Evolutionary conservation across 2,797 vertebrate genomes (phyloP).

Genomic region (Allochrocebus solatus): DNA sequence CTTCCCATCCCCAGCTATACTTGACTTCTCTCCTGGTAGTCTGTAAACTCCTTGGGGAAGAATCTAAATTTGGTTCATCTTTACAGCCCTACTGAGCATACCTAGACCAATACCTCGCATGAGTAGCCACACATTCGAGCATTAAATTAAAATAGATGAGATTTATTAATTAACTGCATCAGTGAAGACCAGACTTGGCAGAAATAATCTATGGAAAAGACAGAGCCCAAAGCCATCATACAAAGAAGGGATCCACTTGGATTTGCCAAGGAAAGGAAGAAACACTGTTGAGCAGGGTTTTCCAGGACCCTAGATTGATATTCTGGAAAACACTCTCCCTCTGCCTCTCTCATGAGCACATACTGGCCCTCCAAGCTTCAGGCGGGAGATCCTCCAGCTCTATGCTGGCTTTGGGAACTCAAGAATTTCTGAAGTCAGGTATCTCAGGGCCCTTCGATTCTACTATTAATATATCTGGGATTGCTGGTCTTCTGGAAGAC

Average conservation of each 20-base stretch:
- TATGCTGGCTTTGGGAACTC: not conserved
- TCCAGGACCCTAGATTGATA: not conserved
- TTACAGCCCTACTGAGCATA: not conserved
- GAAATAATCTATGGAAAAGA: not conserved
- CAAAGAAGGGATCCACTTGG: not conserved
- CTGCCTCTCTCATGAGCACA: not conserved
- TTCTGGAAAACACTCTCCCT: not conserved
- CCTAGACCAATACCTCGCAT: not conserved
- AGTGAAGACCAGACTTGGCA: not conserved
- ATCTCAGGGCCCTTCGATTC: not conserved
- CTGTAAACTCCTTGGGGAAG: not conserved
- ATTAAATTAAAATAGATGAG: slow-evolving; percentile 14
- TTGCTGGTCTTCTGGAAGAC: not conserved
- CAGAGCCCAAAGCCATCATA: not conserved
- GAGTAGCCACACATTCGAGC: not conserved
- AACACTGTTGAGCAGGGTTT: not conserved
- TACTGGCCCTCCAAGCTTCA: not conserved
- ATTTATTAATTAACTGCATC: not conserved
- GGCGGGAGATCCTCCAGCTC: not conserved
- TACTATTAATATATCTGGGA: not conserved
- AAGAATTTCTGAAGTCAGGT: not conserved
- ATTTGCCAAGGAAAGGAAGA: not conserved
- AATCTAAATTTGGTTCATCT: not conserved
- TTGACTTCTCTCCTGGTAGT: not conserved
- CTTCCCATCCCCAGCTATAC: not conserved